Evolutionary conservation across 2,888 invertebrate genomes (phyloP), one percentile per base, ranked within the genome.

Genomic region (Sericinus montela): DNA sequence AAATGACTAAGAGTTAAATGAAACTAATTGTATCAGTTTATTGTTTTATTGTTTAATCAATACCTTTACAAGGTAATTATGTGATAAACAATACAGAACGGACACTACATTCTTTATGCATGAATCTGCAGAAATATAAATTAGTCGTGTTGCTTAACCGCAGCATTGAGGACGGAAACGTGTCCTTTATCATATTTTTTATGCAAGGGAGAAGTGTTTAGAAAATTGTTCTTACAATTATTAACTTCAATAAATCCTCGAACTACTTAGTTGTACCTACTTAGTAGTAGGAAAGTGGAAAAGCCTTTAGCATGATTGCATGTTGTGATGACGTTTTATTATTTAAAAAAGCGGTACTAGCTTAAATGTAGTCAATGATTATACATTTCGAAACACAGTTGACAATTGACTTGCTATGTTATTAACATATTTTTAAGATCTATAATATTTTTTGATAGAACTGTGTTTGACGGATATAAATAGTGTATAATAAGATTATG

Each of bases 1-100:
- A 19, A 19, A n/a, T n/a, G n/a, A n/a, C 6, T 23, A 23, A 23
- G 23, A 8, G 25, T 25, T 11, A 32, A 54, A 56, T 45, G 47
- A 56, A 50, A 51, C 52, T 37, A 34, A 34, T 37, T 49, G 51
- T 48, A 56, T 48, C 58, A 62, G 63, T 65, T 56, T 59, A 65
- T 57, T 57, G 48, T 62, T 80, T 83, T 83, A 79, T 83, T 82
- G 74, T 76, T 78, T 80, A 75, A 66, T n/a, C 74, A 76, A 81
- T 79, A 87, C 85, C 86, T 85, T 85, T 83, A 80, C 66, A 85
- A 85, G 83, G 84, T 80, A 76, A 63, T 64, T 68, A 71, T 71
- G 63, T 65, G 69, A 67, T 74, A 72, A 80, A 79, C 77, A 72
- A 75, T 77, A 79, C 72, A 73, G 75, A 77, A 78, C 68, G 75